phyloP scores from a whole-genome alignment of 2,888 invertebrate genomes.

The Hesperia comma region DNA sequence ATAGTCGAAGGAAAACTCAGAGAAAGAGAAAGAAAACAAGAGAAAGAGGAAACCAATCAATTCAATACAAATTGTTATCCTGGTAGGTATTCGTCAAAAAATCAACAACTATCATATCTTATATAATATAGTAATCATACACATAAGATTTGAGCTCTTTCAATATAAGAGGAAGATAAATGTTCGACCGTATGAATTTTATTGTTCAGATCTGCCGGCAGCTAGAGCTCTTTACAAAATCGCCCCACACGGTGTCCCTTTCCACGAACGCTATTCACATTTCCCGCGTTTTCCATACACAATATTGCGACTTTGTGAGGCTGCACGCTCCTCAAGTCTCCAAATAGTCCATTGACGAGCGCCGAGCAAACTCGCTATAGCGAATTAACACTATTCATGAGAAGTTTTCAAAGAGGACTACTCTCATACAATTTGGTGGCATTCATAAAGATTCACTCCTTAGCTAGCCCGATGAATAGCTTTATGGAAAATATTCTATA shows the following conservation, averaged over 20 bases:
- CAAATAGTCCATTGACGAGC: constrained; percentile 82
- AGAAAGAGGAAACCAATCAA: too few relatives aligned
- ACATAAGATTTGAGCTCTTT: not conserved
- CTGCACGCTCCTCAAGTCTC: constrained; percentile 73
- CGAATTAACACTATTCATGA: constrained; percentile 84
- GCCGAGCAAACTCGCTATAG: constrained; percentile 81
- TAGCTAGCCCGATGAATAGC: constrained; percentile 76
- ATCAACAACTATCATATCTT: not conserved
- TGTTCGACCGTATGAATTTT: constrained; percentile 24
- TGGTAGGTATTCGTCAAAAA: too few relatives aligned
- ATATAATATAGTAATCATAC: not conserved
- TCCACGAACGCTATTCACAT: constrained; percentile 74
- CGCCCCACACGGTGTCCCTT: constrained; percentile 74
- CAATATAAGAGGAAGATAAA: constrained; percentile 28
- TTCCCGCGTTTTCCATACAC: constrained; percentile 79
- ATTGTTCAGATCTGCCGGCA: constrained; percentile 41
- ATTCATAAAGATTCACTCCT: constrained; percentile 83
- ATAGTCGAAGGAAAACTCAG: too few relatives aligned
- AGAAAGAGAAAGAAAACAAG: too few relatives aligned
- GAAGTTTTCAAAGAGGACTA: constrained; percentile 83
- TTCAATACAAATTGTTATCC: too few relatives aligned
- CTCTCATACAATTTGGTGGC: constrained; percentile 84
- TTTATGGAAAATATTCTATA: constrained; percentile 76
- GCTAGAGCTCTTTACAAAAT: constrained; percentile 78
- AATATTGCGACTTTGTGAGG: constrained; percentile 62